A percentile compares a stretch with the other conserved stretches of the same genome.
phyloP scores from a whole-genome alignment of 2,888 invertebrate genomes.

The Orthosia cruda region DNA sequence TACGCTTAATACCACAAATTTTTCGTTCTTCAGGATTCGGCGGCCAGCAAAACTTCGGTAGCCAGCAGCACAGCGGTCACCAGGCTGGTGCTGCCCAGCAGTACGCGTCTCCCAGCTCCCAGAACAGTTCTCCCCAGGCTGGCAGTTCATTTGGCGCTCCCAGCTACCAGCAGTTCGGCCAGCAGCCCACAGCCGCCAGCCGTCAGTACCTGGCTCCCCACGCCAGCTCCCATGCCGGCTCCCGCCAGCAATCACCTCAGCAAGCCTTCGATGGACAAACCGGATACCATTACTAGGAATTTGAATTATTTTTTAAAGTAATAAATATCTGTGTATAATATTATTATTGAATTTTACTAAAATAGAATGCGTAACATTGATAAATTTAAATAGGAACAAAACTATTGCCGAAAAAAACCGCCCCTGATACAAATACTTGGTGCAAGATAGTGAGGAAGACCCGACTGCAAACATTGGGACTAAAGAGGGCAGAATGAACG shows the following conservation, averaged over 20 bases:
- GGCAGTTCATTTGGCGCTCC: slow-evolving; percentile 16
- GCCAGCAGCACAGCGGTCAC: slow-evolving; percentile 33
- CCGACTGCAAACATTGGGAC: no score
- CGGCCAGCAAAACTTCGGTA: slow-evolving; percentile 54
- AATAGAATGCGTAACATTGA: no score
- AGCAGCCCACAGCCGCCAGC: slow-evolving; percentile 76
- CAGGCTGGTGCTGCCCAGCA: slow-evolving; percentile 50
- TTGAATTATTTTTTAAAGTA: slow-evolving; percentile 17
- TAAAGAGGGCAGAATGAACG: no score
- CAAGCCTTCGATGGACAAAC: slow-evolving; percentile 87
- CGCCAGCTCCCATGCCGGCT: slow-evolving; percentile 30
- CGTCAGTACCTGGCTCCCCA: slow-evolving; percentile 86
- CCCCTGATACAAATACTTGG: no score
- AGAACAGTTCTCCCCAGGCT: slow-evolving; percentile 64
- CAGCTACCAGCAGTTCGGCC: slow-evolving; percentile 45
- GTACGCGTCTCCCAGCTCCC: slow-evolving; percentile 67
- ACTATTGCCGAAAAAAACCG: background rate
- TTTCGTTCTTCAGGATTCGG: slow-evolving; percentile 63
- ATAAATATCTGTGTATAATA: slow-evolving; percentile 66
- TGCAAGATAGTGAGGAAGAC: no score
- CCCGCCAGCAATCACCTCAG: slow-evolving; percentile 80
- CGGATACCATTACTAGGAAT: slow-evolving; percentile 77
- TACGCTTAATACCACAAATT: background rate
- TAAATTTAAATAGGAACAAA: no score
- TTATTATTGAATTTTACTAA: slow-evolving; percentile 6